Percentiles rank a stretch among this genome's conserved stretches.
These are phyloP conservation scores for Clinocottus analis DNA, from an alignment of 2,113 vertebrate genomes.

Conservation along the genomic window DNA sequence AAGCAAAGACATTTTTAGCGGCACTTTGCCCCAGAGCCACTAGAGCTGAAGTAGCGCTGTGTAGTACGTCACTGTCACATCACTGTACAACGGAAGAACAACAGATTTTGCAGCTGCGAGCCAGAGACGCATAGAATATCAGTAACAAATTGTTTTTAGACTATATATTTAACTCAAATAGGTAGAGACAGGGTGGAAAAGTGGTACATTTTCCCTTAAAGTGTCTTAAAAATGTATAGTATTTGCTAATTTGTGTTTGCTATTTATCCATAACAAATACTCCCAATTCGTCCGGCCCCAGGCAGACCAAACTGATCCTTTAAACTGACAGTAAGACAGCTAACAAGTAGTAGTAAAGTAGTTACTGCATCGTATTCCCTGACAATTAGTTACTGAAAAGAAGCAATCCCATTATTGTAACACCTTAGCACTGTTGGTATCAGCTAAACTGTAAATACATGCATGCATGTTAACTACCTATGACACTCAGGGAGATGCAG, in stretches of 20 bases:
- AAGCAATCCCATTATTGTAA: neutral
- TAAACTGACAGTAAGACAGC: neutral
- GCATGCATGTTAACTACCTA: constrained; percentile 9
- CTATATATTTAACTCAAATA: neutral
- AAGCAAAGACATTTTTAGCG: too few relatives aligned
- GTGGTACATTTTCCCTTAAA: neutral
- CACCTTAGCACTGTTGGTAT: neutral
- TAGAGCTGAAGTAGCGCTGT: neutral
- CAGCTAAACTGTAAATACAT: constrained; percentile 11
- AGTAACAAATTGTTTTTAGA: neutral
- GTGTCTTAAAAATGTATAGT: neutral
- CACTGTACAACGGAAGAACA: too few relatives aligned
- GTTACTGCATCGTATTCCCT: neutral
- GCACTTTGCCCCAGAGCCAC: neutral
- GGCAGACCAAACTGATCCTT: neutral
- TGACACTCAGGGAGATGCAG: neutral
- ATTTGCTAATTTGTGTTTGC: neutral
- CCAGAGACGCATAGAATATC: neutral
- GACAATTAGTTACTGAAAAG: neutral
- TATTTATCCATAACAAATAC: neutral
- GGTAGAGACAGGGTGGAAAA: neutral
- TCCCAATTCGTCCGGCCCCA: neutral
- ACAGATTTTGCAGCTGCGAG: too few relatives aligned
- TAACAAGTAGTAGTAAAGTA: neutral
- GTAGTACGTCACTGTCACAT: neutral